Evolutionary conservation across 2,888 invertebrate genomes (phyloP), one percentile per base, ranked within the genome.

Genomic region (Itoplectis maculator): DNA sequence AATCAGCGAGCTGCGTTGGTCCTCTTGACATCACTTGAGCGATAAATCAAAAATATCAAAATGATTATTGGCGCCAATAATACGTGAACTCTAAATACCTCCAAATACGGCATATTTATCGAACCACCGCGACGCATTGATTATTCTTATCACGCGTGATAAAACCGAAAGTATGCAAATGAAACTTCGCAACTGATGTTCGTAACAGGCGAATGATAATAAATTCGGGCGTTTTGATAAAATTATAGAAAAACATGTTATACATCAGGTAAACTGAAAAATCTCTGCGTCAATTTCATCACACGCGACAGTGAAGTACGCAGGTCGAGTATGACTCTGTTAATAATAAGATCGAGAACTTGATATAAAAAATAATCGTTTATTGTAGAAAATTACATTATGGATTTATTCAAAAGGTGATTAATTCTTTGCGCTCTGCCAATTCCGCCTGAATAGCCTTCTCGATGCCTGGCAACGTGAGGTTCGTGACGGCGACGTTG

Each of bases 361-460:
- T 54, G 61, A 18, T 40, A 18, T 13, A 40, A 15, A 40, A 18
- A 37, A 63, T 11, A 42, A 15, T 6, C 9, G 2, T 59, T 59
- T 59, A 59, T 75, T 65, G 13, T 69, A 61, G 2, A 72, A 68
- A 77, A 77, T 29, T 37, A 49, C 15, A 49, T 15, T 23, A 56
- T 70, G 68, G 9, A 61, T 23, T 40, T 5, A 81, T 82, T n/a
- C 78, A 86, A 56, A 83, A 86, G n/a, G 54, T 79, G 7, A 91
- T 88, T 69, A 90, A 86, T 51, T 91, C 87, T 29, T 90, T 87
- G 81, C 88, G 85, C 0, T 85, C 79, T 15, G 86, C 86, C 1
- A 93, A 87, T 87, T 93, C 93, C 68, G 92, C 90, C 42, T 88
- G 85, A 23, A 93, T 86, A 66, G 89, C 88, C 45, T 86, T 90